phyloP scores from a whole-genome alignment of 2,113 vertebrate genomes.

The Chascanopsetta lugubris region DNA sequence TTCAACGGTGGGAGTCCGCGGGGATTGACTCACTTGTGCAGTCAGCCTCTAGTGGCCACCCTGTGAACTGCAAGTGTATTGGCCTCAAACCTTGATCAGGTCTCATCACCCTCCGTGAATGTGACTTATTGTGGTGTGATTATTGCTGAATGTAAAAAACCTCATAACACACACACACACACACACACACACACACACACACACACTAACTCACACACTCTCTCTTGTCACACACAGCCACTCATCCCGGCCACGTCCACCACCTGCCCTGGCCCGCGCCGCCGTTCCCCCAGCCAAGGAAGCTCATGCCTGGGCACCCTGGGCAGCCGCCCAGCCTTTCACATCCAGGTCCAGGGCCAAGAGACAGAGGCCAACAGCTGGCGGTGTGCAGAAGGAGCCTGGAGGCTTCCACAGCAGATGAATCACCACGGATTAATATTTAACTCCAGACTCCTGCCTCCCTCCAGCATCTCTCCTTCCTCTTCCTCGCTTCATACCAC shows the following conservation, averaged over 20 bases:
- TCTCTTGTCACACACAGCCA: conserved; percentile 12
- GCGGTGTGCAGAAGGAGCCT: conserved; percentile 78
- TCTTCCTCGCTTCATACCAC: conserved; percentile 42
- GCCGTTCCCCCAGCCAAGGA: conserved; percentile 67
- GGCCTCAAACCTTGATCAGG: conserved; percentile 22
- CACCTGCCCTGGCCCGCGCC: conserved; percentile 72
- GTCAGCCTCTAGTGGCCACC: too few relatives aligned
- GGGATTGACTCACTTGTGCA: too few relatives aligned
- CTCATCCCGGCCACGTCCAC: conserved; percentile 57
- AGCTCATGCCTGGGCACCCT: conserved; percentile 76
- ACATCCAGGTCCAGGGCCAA: conserved; percentile 70
- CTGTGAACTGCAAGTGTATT: too few relatives aligned
- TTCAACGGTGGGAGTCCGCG: too few relatives aligned
- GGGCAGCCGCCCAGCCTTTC: conserved; percentile 75
- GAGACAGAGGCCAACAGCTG: conserved; percentile 81
- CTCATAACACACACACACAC: conserved; percentile 22
- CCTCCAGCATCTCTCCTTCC: conserved; percentile 72
- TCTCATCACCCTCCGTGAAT: conserved; percentile 44
- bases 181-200: conserved; percentile 26
- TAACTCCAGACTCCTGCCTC: conserved; percentile 81
- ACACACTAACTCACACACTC: conserved; percentile 26
- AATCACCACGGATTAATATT: conserved; percentile 84
- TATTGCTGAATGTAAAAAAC: conserved; percentile 34
- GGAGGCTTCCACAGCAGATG: conserved; percentile 80
- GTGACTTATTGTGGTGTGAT: conserved; percentile 51